Evolutionary conservation across 1,140 invertebrate genomes (phyloP), one percentile per base, ranked within the genome.

Genomic region (Chrysomallon squamiferum): DNA sequence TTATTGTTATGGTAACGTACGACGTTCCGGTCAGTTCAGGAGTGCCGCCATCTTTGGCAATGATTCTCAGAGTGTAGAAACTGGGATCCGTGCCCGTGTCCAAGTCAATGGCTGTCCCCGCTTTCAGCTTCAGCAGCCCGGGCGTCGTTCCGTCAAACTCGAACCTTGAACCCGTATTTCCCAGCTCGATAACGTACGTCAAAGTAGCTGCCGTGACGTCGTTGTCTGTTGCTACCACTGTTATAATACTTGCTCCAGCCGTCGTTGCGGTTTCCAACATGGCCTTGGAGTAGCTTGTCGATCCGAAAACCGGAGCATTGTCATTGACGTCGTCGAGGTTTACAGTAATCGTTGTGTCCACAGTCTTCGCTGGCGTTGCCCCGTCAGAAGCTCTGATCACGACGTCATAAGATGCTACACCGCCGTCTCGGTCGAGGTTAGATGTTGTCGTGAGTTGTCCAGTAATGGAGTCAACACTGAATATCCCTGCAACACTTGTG

Each of bases 1-100:
- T 69, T 29, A 80, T 56, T 7, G 64, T 73, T 18, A 78, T 60
- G 13, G 45, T 59, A 11, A 78, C 70, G 13, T 66, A 68, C 6
- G 73, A 43, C 9, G 73, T 68, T 11, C 68, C 73, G 11, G 71
- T 70, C 52, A 56, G 45, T 13, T 49, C 25, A n/a, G 69, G 62
- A 4, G 62, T 57, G 0, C 68, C 71, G 1, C 68, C 63, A 32
- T 70, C 68, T 20, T 18, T 62, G 20, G 62, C 68, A 9, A 65
- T 38, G 27, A 69, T 50, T 5, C 38, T 41, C 11, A 68, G 35
- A 18, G 43, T 60, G 41, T 50, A 43, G 35, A 56, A 49, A 38
- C 27, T 30, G 29, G 50, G 25, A 22, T 54, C 50, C 18, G 22
- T 54, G 50, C 5, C 50, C 9, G 18, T 41, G 32, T 68, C 60